These are phyloP conservation scores for Mallotus villosus DNA, from an alignment of 2,797 vertebrate genomes.

Conservation along the genomic window DNA sequence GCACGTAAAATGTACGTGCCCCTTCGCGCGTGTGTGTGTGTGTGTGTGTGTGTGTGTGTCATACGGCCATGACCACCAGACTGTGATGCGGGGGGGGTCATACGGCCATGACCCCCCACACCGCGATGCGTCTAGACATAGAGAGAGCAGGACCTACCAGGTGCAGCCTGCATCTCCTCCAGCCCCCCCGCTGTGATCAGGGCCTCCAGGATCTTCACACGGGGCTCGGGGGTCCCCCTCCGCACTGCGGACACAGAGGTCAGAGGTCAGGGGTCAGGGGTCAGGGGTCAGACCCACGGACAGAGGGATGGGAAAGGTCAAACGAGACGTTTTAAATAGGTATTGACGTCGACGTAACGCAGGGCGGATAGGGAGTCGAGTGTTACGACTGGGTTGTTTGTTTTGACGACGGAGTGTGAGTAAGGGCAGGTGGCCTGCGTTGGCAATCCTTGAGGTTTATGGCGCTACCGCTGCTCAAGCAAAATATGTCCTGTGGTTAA, in stretches of 20 bases:
- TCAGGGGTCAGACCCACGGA: not conserved
- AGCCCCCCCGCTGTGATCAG: slow-evolving; percentile 71
- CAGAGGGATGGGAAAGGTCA: not conserved
- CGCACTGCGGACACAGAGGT: slow-evolving; percentile 47
- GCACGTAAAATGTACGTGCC: too few relatives aligned
- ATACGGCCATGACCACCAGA: not conserved
- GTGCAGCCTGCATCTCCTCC: slow-evolving; percentile 71
- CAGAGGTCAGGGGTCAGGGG: not conserved
- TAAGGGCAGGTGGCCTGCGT: too few relatives aligned
- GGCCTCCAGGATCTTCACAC: slow-evolving; percentile 76
- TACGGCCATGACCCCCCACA: not conserved
- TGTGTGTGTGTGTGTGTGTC: too few relatives aligned
- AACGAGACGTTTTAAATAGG: not conserved
- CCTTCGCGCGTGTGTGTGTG: too few relatives aligned
- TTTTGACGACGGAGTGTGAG: too few relatives aligned
- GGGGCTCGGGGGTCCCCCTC: slow-evolving; percentile 75
- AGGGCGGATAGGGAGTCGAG: too few relatives aligned
- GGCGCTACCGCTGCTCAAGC: too few relatives aligned
- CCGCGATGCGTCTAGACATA: not conserved
- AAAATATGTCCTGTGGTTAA: too few relatives aligned
- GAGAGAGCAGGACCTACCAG: slow-evolving; percentile 66
- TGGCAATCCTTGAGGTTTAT: too few relatives aligned
- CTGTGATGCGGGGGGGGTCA: not conserved
- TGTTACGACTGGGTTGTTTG: too few relatives aligned
- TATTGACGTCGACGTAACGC: not conserved